phyloP scores from a whole-genome alignment of 2,888 invertebrate genomes.

The Loripinus fragilis region DNA sequence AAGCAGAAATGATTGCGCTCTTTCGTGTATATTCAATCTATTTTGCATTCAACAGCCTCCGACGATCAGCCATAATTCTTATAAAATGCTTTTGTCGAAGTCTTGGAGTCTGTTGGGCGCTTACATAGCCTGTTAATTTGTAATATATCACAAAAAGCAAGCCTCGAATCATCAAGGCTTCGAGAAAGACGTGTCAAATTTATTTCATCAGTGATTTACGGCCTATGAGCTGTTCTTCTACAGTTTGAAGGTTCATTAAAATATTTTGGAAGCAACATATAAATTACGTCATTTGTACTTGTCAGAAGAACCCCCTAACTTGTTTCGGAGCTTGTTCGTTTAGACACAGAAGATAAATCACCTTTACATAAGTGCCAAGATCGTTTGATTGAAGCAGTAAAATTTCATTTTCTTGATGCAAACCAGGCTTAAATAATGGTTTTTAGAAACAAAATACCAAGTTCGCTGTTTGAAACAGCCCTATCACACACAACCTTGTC shows the following conservation, averaged over 20 bases:
- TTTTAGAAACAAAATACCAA: conserved; percentile 62
- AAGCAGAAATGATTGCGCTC: conserved; percentile 61
- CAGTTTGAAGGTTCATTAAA: conserved; percentile 61
- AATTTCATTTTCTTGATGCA: conserved; percentile 66
- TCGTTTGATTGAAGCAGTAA: conserved; percentile 66
- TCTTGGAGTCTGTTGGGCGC: conserved; percentile 58
- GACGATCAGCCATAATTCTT: conserved; percentile 57
- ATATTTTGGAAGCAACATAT: conserved; percentile 62
- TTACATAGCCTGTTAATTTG: conserved; percentile 64
- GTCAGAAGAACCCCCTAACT: conserved; percentile 51
- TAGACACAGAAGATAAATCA: conserved; percentile 61
- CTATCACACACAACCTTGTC: conserved; percentile 58
- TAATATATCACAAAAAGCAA: conserved; percentile 63
- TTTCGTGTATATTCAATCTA: conserved; percentile 63
- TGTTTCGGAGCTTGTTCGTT: conserved; percentile 46
- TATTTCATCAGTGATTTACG: conserved; percentile 60
- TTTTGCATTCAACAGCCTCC: conserved; percentile 62
- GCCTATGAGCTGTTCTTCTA: conserved; percentile 49
- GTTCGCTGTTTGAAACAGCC: conserved; percentile 53
- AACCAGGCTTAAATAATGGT: conserved; percentile 64
- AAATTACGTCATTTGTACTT: conserved; percentile 67
- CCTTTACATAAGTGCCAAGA: conserved; percentile 58
- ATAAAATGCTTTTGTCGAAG: conserved; percentile 59
- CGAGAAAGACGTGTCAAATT: conserved; percentile 62
- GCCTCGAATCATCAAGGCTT: conserved; percentile 58